A percentile compares a stretch with the other conserved stretches of the same genome.
phyloP scores from a whole-genome alignment of 2,113 vertebrate species.

The Synodontis membranacea region DNA sequence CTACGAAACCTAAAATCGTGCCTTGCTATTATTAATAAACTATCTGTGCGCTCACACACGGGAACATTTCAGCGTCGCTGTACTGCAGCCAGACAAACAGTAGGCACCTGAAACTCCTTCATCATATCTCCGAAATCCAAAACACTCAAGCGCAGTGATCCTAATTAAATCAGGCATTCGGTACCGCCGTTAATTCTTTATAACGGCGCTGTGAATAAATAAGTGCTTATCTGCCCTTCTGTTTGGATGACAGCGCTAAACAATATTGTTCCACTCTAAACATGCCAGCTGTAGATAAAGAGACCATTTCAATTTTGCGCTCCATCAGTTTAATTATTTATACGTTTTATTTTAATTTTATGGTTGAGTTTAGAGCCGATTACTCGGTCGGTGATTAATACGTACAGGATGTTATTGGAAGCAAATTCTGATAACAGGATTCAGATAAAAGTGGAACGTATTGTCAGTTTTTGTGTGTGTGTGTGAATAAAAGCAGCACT shows the following conservation, averaged over 20 bases:
- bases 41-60: background rate
- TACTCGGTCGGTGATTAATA: background rate
- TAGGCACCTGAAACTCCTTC: background rate
- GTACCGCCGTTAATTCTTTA: constrained; percentile 17
- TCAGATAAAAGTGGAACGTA: background rate
- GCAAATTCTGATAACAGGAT: background rate
- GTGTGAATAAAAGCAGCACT: constrained; percentile 53
- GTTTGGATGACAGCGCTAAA: background rate
- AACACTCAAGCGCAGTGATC: background rate
- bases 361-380: background rate
- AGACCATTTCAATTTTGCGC: constrained; percentile 23
- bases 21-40: background rate
- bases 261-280: constrained; percentile 27
- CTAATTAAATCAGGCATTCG: constrained; percentile 6
- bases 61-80: background rate
- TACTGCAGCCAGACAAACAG: background rate
- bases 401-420: background rate
- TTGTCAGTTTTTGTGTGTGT: constrained; percentile 55
- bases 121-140: background rate
- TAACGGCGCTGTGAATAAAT: constrained; percentile 15
- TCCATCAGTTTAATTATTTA: constrained; percentile 33
- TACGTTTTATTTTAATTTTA: background rate
- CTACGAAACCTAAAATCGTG: background rate
- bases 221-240: constrained; percentile 13
- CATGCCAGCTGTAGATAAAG: constrained; percentile 25